Base-by-base conservation (phyloP, 2,797 vertebrate species). In the Schizopygopsis malacanthus region DNA sequence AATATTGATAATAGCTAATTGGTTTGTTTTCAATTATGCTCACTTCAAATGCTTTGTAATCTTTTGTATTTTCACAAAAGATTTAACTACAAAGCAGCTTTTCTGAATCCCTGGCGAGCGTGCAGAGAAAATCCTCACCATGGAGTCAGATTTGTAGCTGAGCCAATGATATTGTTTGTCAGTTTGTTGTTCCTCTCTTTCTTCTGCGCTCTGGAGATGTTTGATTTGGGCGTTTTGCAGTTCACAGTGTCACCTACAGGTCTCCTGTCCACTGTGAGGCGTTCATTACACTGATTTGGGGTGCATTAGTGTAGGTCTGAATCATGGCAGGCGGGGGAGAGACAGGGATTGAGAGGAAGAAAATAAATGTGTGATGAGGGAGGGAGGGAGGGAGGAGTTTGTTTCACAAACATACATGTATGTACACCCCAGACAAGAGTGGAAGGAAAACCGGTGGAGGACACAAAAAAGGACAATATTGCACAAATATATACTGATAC, bases 231-330 rank as follows among this genome's bases (percentile, higher is more conserved):
- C 13, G 5, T 22, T 22, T 45, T 59, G 65, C 67, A 82, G 69
- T 79, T 39, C 39, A 69, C 28, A 25, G 18, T 86, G 79, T 85
- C 81, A 79, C 16, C 22, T 45, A 87, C 71, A 75, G 86, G 37
- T 25, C 54, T 43, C 41, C 16, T 82, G 77, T 63, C 59, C 75
- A 39, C 22, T 79, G 72, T 88, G 67, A 50, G 84, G 89, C 87
- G 87, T 85, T 89, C 69, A 47, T 25, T 47, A 84, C 85, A 84
- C 81, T 91, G 89, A 89, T 89, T 90, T 90, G 81, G 65, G 80
- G 39, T 78, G 89, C 73, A 87, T 91, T 89, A 89, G 87, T 71
- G 79, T 12, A 79, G 77, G 45, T 54, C 59, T 78, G 83, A 67
- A 71, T 82, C 37, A 54, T 83, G 63, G 73, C 39, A 82, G 61